Evolutionary conservation across 2,113 vertebrate genomes (phyloP).

Genomic region (Leptodactylus fuscus): DNA sequence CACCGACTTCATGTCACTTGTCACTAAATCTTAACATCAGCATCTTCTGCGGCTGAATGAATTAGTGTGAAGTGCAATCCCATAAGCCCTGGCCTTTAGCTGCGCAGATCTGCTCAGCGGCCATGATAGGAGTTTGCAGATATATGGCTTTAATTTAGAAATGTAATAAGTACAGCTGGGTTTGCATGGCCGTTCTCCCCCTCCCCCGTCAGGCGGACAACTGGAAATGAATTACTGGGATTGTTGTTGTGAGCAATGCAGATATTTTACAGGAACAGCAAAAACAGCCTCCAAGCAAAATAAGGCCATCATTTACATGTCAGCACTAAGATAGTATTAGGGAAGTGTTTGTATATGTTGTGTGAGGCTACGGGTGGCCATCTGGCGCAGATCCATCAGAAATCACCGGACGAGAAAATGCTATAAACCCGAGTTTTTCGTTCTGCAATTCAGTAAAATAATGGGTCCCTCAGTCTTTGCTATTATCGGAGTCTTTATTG

Average conservation of each 20-base stretch:
- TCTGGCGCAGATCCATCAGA: too few species aligned
- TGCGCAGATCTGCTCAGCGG: background rate
- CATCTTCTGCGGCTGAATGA: background rate
- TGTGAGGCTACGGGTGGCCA: too few species aligned
- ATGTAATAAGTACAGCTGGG: background rate
- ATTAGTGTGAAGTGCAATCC: background rate
- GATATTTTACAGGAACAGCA: background rate
- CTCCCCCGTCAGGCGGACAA: background rate
- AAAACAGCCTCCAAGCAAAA: too few species aligned
- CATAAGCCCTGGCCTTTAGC: background rate
- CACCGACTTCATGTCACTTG: conserved; percentile 18
- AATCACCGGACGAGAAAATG: too few species aligned
- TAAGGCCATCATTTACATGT: too few species aligned
- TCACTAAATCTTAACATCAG: conserved; percentile 11
- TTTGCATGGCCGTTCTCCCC: background rate
- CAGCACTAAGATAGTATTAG: too few species aligned
- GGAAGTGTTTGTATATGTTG: too few species aligned
- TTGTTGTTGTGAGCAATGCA: background rate
- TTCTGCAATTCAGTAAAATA: too few species aligned
- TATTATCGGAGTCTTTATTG: too few species aligned
- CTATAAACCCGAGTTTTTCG: too few species aligned
- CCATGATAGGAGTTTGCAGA: background rate
- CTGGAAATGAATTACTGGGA: background rate
- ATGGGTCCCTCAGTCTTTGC: too few species aligned
- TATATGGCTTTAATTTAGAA: background rate